Evolutionary conservation across 53 echinoderm and acorn worm species (phyloP).

Genomic region (Antedon mediterranea): DNA sequence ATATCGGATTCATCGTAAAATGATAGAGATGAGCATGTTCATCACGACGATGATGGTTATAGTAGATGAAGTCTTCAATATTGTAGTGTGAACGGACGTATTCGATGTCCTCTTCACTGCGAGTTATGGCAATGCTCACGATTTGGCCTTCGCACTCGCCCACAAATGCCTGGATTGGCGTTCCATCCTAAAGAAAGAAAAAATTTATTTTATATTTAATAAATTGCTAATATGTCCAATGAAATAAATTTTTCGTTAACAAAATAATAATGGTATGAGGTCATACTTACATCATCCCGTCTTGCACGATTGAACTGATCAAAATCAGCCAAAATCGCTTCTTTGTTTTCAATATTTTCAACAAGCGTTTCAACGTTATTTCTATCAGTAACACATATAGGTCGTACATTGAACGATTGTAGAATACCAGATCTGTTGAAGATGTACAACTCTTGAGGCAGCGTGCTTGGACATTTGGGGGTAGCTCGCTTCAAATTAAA

Average conservation of each 20-base stretch:
- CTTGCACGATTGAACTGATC: slow-evolving; percentile 66
- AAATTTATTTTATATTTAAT: no score
- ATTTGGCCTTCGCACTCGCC: slow-evolving; percentile 78
- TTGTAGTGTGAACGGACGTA: slow-evolving; percentile 97
- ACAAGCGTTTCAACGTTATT: slow-evolving; percentile 36
- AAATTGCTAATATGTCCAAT: no score
- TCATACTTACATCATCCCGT: slow-evolving; percentile 62
- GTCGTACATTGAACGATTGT: slow-evolving; percentile 66
- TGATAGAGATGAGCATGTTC: slow-evolving; percentile 95
- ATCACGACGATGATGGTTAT: slow-evolving; percentile 91
- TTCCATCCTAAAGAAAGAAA: slow-evolving; percentile 49
- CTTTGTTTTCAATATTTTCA: slow-evolving; percentile 53
- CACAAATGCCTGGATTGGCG: slow-evolving; percentile 77
- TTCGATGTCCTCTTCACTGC: slow-evolving; percentile 90
- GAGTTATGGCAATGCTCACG: slow-evolving; percentile 77
- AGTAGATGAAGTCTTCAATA: slow-evolving; percentile 97
- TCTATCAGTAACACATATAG: slow-evolving; percentile 55
- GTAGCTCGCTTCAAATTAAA: slow-evolving; percentile 61
- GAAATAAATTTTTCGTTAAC: background rate
- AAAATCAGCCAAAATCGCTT: slow-evolving; percentile 49
- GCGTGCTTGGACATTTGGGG: slow-evolving; percentile 89
- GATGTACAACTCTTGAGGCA: slow-evolving; percentile 85
- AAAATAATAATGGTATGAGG: no score
- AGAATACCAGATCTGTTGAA: slow-evolving; percentile 78
- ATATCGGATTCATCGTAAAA: slow-evolving; percentile 80